Percentiles rank a stretch among this genome's conserved stretches.
phyloP scores from a whole-genome alignment of 2,797 vertebrate genomes.

The Lemur catta region DNA sequence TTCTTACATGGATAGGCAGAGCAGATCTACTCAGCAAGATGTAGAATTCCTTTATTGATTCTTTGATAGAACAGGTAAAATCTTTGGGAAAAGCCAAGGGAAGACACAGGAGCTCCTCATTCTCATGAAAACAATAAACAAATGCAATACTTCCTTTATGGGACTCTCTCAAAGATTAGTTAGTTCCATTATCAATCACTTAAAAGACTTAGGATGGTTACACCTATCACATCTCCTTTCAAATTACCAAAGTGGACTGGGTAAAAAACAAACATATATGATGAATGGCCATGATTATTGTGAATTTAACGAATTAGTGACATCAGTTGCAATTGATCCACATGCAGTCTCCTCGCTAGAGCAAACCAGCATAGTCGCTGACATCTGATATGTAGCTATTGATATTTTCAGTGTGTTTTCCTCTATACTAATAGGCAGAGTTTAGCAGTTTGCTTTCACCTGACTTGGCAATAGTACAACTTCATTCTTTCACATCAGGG shows the following conservation, averaged over 20 bases:
- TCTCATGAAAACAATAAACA: background rate
- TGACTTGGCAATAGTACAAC: background rate
- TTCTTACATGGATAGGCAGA: background rate
- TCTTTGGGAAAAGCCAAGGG: background rate
- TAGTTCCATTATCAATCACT: background rate
- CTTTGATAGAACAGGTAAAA: background rate
- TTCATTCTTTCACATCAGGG: background rate
- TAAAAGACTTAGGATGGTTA: background rate
- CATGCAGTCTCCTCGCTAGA: background rate
- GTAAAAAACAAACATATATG: background rate
- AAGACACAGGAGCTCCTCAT: background rate
- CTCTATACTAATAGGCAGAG: background rate
- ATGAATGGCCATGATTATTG: background rate
- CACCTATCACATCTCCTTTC: background rate
- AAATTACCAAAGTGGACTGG: background rate
- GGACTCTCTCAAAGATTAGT: background rate
- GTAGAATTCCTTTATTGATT: background rate
- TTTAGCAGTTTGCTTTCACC: background rate
- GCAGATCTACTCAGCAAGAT: background rate
- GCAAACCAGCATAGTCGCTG: background rate
- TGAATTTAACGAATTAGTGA: background rate
- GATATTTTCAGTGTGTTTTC: background rate
- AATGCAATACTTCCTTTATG: background rate
- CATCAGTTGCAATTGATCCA: background rate
- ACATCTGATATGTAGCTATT: background rate